phyloP scores from a whole-genome alignment of 2,888 invertebrate species.

The Chrysopilus asiliformis region DNA sequence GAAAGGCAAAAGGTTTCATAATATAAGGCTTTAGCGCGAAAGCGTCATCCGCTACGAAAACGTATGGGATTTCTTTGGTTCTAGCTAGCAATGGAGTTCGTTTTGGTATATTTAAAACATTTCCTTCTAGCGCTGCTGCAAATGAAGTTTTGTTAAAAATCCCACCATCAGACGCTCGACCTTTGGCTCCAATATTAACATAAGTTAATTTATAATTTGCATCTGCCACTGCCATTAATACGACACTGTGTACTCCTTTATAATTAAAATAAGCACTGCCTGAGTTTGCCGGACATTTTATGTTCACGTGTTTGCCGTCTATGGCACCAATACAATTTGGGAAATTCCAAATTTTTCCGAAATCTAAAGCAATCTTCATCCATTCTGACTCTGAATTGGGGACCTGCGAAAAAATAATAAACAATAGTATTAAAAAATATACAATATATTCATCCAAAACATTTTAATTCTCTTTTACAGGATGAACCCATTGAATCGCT shows the following conservation, averaged over 20 bases:
- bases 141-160: constrained; percentile 9
- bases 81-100: not conserved
- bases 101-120: constrained; percentile 3
- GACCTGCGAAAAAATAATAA: not conserved
- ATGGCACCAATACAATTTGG: constrained; percentile 6
- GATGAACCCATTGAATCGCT: too few relatives aligned
- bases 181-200: constrained; percentile 5
- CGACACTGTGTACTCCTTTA: constrained; percentile 1
- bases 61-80: constrained; percentile 1
- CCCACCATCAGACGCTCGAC: constrained; percentile 5
- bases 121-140: not conserved
- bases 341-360: constrained; percentile 4
- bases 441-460: too few relatives aligned
- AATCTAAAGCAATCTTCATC: not conserved
- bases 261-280: constrained; percentile 5
- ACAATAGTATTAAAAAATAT: too few relatives aligned
- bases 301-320: constrained; percentile 7
- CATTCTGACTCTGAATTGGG: not conserved
- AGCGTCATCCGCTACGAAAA: constrained; percentile 8
- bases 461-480: too few relatives aligned
- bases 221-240: constrained; percentile 5
- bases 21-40: constrained; percentile 11
- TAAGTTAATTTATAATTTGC: constrained; percentile 6
- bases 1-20: constrained; percentile 14
- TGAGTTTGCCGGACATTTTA: not conserved